Evolutionary conservation across 2,113 vertebrate species (phyloP).

Genomic region (Bucco capensis): DNA sequence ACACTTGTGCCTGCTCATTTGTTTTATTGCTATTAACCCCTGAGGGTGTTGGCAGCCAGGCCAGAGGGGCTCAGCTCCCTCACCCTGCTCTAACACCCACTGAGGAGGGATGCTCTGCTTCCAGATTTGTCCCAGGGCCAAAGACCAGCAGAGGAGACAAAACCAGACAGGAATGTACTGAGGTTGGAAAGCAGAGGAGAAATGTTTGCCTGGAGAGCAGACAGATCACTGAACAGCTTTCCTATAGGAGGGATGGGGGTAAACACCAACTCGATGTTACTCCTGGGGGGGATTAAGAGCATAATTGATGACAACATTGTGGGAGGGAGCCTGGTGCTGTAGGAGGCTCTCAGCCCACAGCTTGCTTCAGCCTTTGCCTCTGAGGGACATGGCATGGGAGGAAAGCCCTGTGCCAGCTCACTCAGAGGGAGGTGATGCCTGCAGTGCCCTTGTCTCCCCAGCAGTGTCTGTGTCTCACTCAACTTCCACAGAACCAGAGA

Average conservation of each 20-base stretch:
- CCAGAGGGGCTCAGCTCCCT: neutral
- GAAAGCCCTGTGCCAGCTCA: neutral
- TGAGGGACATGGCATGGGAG: fast-evolving
- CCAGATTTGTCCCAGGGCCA: fast-evolving
- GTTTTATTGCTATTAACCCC: neutral
- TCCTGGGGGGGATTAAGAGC: neutral
- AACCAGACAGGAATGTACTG: neutral
- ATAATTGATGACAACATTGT: neutral
- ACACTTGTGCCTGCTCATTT: neutral
- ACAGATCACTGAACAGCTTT: slow-evolving; percentile 47
- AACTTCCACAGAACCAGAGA: neutral
- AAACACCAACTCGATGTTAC: slow-evolving; percentile 18
- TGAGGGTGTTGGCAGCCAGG: neutral
- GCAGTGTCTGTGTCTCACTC: neutral
- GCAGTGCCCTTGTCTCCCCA: too few species aligned
- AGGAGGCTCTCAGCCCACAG: neutral
- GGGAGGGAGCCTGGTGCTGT: neutral
- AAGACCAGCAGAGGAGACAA: neutral
- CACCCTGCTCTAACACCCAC: neutral
- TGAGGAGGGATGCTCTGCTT: neutral
- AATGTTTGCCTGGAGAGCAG: slow-evolving; percentile 8
- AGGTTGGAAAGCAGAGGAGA: neutral
- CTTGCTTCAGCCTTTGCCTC: neutral
- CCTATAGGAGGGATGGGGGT: slow-evolving; percentile 28
- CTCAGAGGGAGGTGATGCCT: neutral